Evolutionary conservation across 2,113 vertebrate species (phyloP), one percentile per base, ranked within the genome.

Genomic region (Caranx melampygus): DNA sequence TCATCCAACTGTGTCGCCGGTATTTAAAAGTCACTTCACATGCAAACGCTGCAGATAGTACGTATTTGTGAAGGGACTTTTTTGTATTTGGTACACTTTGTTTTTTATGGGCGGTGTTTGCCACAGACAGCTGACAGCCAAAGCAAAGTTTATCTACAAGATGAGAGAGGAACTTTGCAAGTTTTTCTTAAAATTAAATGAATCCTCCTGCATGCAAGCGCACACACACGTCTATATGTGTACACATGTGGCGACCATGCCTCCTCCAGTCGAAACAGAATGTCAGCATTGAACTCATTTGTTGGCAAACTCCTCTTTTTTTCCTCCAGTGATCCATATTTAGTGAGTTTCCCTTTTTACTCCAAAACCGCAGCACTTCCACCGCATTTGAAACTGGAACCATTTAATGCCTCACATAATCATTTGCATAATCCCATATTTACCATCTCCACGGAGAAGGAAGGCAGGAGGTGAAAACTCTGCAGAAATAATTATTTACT

Each of bases 401-500:
- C 65, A 62, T 88, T 86, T 63, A 88, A 81, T 81, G 51, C 49
- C 73, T 79, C 33, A 59, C 72, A 81, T 68, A 51, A 81, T 69
- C 75, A 75, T 89, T 90, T 72, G 65, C 83, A 80, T 84, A 79
- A 87, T 83, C 78, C 86, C 78, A 57, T 88, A 84, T 91, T 90
- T 89, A 85, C 81, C 79, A 18, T 64, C 70, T 42, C 35, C 40
- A 37, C 60, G 59, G 63, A 76, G 44, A 49, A 31, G 44, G 57
- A 6, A 16, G 37, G 44, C n/a, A 8, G 37, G 51, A 40, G 58
- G 84, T 52, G 78, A 37, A 64, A 52, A 54, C 75, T 70, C 49
- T 81, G 42, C 64, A 26, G 54, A 40, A 72, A 80, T 87, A 65
- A 86, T 86, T 83, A 85, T 87, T 88, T 78, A 78, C 86, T 81